These are phyloP conservation scores for Oenanthe melanoleuca DNA, from an alignment of 2,113 vertebrate genomes.

Conservation along the genomic window DNA sequence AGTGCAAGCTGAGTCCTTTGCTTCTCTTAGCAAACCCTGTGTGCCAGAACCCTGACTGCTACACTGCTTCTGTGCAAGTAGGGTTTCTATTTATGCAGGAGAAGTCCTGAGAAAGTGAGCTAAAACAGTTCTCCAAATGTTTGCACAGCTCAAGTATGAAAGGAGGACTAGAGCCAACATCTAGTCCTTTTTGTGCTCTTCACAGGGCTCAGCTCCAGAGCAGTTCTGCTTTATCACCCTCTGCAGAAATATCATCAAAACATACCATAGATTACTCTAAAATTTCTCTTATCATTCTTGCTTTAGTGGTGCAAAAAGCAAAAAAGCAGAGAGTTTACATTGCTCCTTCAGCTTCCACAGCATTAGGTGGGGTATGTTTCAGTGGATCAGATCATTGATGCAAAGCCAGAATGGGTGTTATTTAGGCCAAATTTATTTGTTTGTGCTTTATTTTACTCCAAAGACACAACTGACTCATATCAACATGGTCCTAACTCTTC, in stretches of 20 bases:
- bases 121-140: conserved; percentile 14
- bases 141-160: neutral
- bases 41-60: neutral
- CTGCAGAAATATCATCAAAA: neutral
- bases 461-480: neutral
- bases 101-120: conserved; percentile 24
- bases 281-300: neutral
- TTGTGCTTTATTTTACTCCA: conserved; percentile 4
- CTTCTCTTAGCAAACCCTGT: neutral
- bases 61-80: neutral
- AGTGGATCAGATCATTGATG: neutral
- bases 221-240: neutral
- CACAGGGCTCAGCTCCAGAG: neutral
- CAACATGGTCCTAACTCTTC: neutral
- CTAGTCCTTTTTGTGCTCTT: neutral
- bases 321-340: neutral
- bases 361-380: neutral
- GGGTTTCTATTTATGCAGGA: neutral
- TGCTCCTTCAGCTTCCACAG: neutral
- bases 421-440: conserved; percentile 9
- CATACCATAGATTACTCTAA: neutral
- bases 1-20: neutral
- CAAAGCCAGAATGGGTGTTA: neutral
- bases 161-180: neutral
- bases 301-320: neutral